Conservation (phyloP, 2,888 invertebrate genomes). For the Polyploca ridens region DNA sequence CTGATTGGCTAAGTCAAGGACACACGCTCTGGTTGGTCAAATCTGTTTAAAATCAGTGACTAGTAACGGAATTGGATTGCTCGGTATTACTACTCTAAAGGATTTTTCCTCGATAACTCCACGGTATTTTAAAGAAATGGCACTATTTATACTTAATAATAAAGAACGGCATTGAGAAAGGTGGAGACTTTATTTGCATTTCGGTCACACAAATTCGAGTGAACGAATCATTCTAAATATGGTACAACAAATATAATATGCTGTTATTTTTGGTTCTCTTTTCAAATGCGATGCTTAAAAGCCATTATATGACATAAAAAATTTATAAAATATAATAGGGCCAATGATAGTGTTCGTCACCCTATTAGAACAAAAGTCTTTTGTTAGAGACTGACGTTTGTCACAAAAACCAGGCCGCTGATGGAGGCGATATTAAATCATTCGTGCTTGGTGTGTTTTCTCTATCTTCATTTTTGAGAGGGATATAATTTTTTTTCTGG, state of each 20-base stretch:
- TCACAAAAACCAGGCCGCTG: constrained; percentile 4
- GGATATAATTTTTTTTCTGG: too few species aligned
- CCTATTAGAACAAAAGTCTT: background rate
- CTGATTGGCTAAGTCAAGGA: too few species aligned
- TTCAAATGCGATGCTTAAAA: too few species aligned
- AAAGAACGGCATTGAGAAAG: background rate
- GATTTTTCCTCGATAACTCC: too few species aligned
- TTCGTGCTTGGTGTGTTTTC: background rate
- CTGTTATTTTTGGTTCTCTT: too few species aligned
- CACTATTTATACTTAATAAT: background rate
- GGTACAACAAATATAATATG: too few species aligned
- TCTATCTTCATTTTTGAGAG: background rate
- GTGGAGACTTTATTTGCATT: background rate
- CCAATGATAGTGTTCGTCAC: background rate
- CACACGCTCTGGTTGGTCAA: too few species aligned
- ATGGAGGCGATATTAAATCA: constrained; percentile 9
- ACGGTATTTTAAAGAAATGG: background rate
- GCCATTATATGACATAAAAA: background rate
- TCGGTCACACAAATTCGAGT: background rate
- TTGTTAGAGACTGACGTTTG: background rate
- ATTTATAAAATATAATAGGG: background rate
- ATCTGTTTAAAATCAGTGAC: too few species aligned
- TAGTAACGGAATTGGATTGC: too few species aligned
- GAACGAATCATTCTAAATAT: too few species aligned
- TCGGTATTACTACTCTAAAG: too few species aligned